Evolutionary conservation across 2,797 vertebrate genomes (phyloP), one percentile per base, ranked within the genome.

Genomic region (Crossoptilon crossoptilon): DNA sequence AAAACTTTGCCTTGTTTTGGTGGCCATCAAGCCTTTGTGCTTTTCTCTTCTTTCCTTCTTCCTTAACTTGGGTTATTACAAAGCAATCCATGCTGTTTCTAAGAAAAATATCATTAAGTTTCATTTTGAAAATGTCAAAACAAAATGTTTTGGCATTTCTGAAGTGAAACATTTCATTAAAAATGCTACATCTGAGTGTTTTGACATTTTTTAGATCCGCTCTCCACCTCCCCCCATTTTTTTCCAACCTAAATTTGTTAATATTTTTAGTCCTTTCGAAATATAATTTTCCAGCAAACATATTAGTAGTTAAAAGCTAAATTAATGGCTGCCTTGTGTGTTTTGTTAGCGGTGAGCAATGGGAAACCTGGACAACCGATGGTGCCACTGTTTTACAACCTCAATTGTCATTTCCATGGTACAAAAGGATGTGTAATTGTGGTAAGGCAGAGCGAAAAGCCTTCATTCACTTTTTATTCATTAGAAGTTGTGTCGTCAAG

Each of bases 141-240:
- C 95, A 96, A 96, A 96, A 96, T 95, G 95, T 96, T 96, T 96
- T 96, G 96, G 96, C 96, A 96, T 96, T 96, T 96, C 94, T 73
- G 88, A 94, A 96, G 95, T 78, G 83, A 96, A 96, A 96, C 95
- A 86, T 95, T 96, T 95, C 96, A 96, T 96, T 96, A 95, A 95
- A 96, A 94, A 94, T 81, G 90, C 76, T 92, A 56, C 90, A 81
- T 93, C 90, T 90, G 94, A 96, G 90, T 96, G 95, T 96, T 96
- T 96, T 96, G 95, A 96, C 96, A 94, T 96, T 96, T 93, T 95
- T 96, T 78, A 84, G 67, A 92, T 87, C 72, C 4, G 3, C 51
- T 80, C 82, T 94, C 76, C 66, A 94, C 88, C 77, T 84, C 84
- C 74, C 77, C 81, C 79, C 60, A 11, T 43, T 88, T 92, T 93